phyloP scores from a whole-genome alignment of 2,113 vertebrate genomes.

The Crotophaga sulcirostris region DNA sequence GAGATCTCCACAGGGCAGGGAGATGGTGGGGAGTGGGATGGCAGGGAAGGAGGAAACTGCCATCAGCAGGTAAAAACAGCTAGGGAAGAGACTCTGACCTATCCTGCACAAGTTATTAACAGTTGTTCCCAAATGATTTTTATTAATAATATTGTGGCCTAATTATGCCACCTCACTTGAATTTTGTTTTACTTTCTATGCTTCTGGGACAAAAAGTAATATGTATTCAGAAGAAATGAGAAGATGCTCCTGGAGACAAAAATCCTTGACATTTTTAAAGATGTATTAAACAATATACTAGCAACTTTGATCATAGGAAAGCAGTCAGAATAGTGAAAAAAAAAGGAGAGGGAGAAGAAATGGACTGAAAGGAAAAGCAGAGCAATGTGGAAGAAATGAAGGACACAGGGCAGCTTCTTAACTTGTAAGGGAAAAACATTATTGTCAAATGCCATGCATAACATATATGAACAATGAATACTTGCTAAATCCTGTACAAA shows the following conservation, averaged over 20 bases:
- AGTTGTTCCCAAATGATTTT: background rate
- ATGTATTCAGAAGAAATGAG: background rate
- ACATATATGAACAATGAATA: background rate
- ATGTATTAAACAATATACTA: background rate
- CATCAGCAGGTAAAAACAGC: conserved; percentile 18
- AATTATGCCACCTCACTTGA: conserved; percentile 20
- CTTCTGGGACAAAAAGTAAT: conserved; percentile 24
- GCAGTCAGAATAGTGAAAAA: background rate
- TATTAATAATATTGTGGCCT: conserved; percentile 57
- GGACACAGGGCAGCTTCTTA: background rate
- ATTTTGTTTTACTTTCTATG: conserved; percentile 13
- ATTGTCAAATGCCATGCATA: background rate
- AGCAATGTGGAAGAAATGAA: background rate
- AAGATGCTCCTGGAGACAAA: background rate
- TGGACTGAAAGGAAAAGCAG: background rate
- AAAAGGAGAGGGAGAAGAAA: background rate
- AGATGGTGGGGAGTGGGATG: background rate
- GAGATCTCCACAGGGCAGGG: background rate
- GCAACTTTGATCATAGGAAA: background rate
- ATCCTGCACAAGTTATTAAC: conserved; percentile 31
- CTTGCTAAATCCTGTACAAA: conserved; percentile 24
- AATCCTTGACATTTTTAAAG: background rate
- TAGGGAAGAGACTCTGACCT: conserved; percentile 17
- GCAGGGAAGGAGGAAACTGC: background rate
- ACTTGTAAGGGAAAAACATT: background rate